Percentiles rank a stretch among this genome's conserved stretches.
phyloP scores from a whole-genome alignment of 1,140 invertebrate genomes.

The Glomeris maerens region DNA sequence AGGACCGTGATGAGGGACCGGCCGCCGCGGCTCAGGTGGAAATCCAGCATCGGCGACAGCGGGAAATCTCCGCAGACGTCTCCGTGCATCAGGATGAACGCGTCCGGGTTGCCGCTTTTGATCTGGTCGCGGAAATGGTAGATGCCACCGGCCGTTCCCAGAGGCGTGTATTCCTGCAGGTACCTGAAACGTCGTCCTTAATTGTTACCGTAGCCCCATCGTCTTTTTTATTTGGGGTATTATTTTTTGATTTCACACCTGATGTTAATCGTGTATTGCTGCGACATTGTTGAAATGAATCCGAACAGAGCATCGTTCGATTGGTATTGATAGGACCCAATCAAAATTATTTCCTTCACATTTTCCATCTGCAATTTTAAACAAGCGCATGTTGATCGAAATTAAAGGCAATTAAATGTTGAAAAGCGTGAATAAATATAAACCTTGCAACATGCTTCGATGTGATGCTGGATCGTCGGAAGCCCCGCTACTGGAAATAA shows the following conservation, averaged over 20 bases:
- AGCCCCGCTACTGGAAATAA: slow-evolving; percentile 91
- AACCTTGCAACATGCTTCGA: slow-evolving; percentile 75
- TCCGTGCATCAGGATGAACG: slow-evolving; percentile 92
- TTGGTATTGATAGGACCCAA: slow-evolving; percentile 85
- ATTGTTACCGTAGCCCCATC: too few relatives aligned
- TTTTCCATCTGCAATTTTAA: slow-evolving; percentile 40
- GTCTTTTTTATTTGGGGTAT: not conserved
- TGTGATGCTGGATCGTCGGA: slow-evolving; percentile 90
- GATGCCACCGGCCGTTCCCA: slow-evolving; percentile 93
- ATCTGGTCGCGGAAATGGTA: slow-evolving; percentile 97
- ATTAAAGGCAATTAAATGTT: not conserved
- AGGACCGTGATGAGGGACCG: slow-evolving; percentile 33
- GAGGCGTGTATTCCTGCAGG: slow-evolving; percentile 82
- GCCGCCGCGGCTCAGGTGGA: slow-evolving; percentile 42
- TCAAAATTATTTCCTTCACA: slow-evolving; percentile 79
- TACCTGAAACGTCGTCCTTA: slow-evolving; percentile 42
- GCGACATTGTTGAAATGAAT: slow-evolving; percentile 71
- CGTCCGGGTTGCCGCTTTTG: slow-evolving; percentile 66
- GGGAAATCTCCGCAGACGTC: slow-evolving; percentile 93
- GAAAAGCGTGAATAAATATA: slow-evolving; percentile 6
- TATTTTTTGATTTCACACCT: slow-evolving; percentile 37
- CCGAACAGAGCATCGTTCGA: slow-evolving; percentile 56
- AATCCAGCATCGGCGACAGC: slow-evolving; percentile 65
- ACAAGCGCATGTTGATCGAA: not conserved
- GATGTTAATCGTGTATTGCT: slow-evolving; percentile 64